phyloP scores from a whole-genome alignment of 1,140 invertebrate species.

The Aradophagus sp. region DNA sequence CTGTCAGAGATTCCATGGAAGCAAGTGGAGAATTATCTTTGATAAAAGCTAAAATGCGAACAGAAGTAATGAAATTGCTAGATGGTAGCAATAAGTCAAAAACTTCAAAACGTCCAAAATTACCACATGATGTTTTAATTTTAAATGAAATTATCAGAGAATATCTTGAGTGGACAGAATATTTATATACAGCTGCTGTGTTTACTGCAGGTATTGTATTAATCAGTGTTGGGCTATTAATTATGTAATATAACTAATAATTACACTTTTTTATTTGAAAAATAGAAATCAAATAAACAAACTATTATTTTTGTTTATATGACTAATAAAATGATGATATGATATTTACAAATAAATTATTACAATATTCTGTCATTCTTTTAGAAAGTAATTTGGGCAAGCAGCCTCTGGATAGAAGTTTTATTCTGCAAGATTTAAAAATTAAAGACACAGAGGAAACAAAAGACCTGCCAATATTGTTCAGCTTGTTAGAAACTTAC shows the following conservation, averaged over 20 bases:
- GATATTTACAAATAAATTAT: not conserved
- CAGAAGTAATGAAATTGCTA: constrained; percentile 70
- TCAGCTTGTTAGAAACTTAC: constrained; percentile 67
- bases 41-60: constrained; percentile 72
- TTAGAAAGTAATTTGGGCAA: constrained; percentile 70
- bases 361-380: constrained; percentile 29
- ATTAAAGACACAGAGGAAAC: constrained; percentile 65
- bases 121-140: constrained; percentile 65
- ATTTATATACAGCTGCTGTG: constrained; percentile 67
- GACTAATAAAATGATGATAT: not conserved
- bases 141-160: constrained; percentile 74
- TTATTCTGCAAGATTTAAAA: constrained; percentile 66
- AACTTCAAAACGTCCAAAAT: constrained; percentile 59
- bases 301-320: too few relatives aligned
- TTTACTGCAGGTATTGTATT: constrained; percentile 29
- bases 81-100: constrained; percentile 61
- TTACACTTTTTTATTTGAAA: too few relatives aligned
- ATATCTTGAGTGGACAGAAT: constrained; percentile 75
- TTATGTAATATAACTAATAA: too few relatives aligned
- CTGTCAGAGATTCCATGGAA: constrained; percentile 71
- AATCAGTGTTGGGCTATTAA: too few relatives aligned
- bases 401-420: constrained; percentile 65
- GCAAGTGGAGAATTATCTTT: constrained; percentile 67
- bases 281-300: too few relatives aligned
- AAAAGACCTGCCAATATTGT: constrained; percentile 67